phyloP scores from a whole-genome alignment of 1,140 invertebrate genomes.

The Macrotrachela quadricornifera region DNA sequence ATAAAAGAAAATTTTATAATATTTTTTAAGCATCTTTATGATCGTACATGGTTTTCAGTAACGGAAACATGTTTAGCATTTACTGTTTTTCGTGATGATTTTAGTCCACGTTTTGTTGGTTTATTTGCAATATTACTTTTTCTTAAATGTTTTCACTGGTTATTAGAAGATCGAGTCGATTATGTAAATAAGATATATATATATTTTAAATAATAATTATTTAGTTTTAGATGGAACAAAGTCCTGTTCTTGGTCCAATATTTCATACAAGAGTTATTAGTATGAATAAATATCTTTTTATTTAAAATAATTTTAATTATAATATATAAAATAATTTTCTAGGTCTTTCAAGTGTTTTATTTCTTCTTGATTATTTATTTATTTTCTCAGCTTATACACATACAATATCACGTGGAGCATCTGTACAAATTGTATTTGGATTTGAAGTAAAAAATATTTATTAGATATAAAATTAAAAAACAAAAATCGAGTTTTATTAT shows the following conservation, averaged over 20 bases:
- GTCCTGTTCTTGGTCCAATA: slow-evolving; percentile 76
- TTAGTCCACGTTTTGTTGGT: slow-evolving; percentile 92
- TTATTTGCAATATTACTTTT: slow-evolving; percentile 87
- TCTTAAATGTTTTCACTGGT: slow-evolving; percentile 97
- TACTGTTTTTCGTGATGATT: slow-evolving; percentile 95
- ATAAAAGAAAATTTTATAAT: background rate
- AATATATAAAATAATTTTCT: too few relatives aligned
- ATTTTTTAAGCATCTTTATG: slow-evolving; percentile 68
- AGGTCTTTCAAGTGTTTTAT: slow-evolving; percentile 54
- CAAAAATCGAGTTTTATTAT: slow-evolving; percentile 14
- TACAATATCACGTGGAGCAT: slow-evolving; percentile 76
- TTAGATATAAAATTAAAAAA: background rate
- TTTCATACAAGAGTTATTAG: slow-evolving; percentile 76
- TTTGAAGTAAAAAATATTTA: slow-evolving; percentile 47
- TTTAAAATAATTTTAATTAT: too few relatives aligned
- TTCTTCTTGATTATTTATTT: slow-evolving; percentile 61
- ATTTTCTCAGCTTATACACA: slow-evolving; percentile 80
- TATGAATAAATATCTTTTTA: too few relatives aligned
- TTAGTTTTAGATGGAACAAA: slow-evolving; percentile 76
- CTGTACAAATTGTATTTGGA: slow-evolving; percentile 92
- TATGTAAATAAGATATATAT: slow-evolving; percentile 50
- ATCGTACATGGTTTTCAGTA: slow-evolving; percentile 93
- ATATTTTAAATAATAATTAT: background rate
- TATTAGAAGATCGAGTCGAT: slow-evolving; percentile 92
- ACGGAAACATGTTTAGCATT: slow-evolving; percentile 96